These are phyloP conservation scores for Cantharis nigra DNA, from an alignment of 2,888 invertebrate species.

Conservation along the genomic window DNA sequence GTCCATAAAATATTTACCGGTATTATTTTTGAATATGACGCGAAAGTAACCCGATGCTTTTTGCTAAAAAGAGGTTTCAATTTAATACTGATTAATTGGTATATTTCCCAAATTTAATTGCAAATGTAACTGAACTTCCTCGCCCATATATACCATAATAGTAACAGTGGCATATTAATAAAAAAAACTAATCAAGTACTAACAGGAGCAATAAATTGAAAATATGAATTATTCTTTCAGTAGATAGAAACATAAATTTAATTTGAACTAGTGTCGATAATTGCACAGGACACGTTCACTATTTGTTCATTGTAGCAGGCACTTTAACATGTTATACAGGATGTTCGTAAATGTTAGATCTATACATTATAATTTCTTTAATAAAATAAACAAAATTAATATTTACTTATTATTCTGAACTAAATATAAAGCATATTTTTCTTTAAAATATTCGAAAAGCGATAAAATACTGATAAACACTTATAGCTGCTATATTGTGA, in stretches of 20 bases:
- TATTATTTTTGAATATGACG: background rate
- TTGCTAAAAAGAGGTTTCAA: background rate
- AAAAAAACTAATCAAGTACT: background rate
- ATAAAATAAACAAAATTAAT: too few species aligned
- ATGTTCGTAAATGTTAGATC: background rate
- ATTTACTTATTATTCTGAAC: too few species aligned
- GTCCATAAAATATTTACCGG: background rate
- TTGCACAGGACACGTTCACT: background rate
- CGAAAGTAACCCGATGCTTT: background rate
- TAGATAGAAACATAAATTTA: background rate
- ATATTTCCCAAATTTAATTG: background rate
- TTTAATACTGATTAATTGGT: background rate
- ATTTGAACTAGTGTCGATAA: background rate
- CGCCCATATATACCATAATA: background rate
- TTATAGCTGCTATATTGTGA: too few species aligned
- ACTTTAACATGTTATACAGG: background rate
- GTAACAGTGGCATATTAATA: background rate
- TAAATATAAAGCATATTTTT: too few species aligned
- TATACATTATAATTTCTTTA: background rate
- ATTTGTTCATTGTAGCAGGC: background rate
- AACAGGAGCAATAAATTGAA: background rate
- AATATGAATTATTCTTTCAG: background rate
- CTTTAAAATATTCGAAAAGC: too few species aligned
- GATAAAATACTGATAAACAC: too few species aligned
- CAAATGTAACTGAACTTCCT: background rate